A percentile compares a stretch with the other conserved stretches of the same genome.
These are phyloP conservation scores for Drosophila fungiperda DNA, from an alignment of 2,888 invertebrate species.

Conservation along the genomic window DNA sequence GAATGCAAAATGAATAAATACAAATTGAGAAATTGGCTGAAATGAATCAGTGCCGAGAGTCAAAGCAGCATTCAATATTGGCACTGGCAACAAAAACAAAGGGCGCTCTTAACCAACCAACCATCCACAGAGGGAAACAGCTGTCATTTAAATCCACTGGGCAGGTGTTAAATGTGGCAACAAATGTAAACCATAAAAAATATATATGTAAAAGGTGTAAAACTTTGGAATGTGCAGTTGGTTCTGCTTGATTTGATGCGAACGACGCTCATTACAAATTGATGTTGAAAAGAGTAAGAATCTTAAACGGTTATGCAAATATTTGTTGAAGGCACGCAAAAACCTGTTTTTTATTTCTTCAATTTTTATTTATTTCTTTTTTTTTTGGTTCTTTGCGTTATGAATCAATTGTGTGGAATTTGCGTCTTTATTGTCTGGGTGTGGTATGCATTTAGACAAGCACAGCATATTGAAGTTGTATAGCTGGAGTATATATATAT, in stretches of 20 bases:
- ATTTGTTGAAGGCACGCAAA: conserved; percentile 37
- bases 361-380: background rate
- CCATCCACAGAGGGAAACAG: conserved; percentile 26
- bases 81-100: conserved; percentile 4
- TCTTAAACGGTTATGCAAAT: conserved; percentile 50
- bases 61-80: background rate
- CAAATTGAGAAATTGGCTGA: background rate
- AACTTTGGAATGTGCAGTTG: conserved; percentile 52
- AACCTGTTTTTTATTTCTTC: conserved; percentile 44
- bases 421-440: conserved; percentile 50
- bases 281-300: conserved; percentile 17
- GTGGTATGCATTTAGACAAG: conserved; percentile 33
- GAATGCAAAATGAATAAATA: conserved; percentile 1
- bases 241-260: conserved; percentile 73
- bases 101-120: background rate
- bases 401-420: conserved; percentile 71
- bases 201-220: background rate
- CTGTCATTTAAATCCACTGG: conserved; percentile 1
- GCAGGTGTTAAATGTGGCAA: conserved; percentile 42
- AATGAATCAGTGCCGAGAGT: conserved; percentile 22
- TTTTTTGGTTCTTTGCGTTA: conserved; percentile 23
- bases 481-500: conserved; percentile 23
- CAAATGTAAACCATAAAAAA: conserved; percentile 9
- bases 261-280: conserved; percentile 43
- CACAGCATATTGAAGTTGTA: conserved; percentile 4